Evolutionary conservation across 2,888 invertebrate genomes (phyloP).

Genomic region (Tineola bisselliella): DNA sequence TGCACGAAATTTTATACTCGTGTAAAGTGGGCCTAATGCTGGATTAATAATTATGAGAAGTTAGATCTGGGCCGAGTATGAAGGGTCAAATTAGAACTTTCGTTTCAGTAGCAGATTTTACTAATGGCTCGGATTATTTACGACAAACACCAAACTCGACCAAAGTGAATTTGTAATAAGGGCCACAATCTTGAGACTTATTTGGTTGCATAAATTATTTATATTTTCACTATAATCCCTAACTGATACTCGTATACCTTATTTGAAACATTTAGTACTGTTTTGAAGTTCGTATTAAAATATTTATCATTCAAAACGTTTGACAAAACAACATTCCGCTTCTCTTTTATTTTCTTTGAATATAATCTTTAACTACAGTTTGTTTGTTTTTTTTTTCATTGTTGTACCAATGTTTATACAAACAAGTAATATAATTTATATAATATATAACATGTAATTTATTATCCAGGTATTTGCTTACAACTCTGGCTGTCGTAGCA

Average conservation of each 20-base stretch:
- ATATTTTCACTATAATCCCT: conserved; percentile 22
- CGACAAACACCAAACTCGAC: conserved; percentile 26
- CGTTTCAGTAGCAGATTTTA: conserved; percentile 29
- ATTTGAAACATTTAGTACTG: too few species aligned
- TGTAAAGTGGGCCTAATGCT: too few species aligned
- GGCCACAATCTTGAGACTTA: conserved; percentile 35
- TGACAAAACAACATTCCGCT: too few species aligned
- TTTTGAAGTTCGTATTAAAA: too few species aligned
- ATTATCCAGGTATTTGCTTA: background rate
- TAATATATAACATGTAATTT: background rate
- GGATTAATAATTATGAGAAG: too few species aligned
- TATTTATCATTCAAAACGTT: too few species aligned
- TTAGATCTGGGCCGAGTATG: background rate
- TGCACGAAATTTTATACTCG: too few species aligned
- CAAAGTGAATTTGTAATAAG: conserved; percentile 57
- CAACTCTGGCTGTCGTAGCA: background rate
- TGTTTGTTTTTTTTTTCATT: too few species aligned
- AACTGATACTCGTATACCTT: background rate
- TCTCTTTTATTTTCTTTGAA: too few species aligned
- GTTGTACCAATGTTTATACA: too few species aligned
- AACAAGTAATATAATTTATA: too few species aligned
- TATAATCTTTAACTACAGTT: too few species aligned
- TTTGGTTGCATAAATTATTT: conserved; percentile 46
- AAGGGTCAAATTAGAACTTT: conserved; percentile 15
- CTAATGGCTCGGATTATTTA: conserved; percentile 47